A percentile compares a stretch with the other conserved stretches of the same genome.
Conservation (phyloP, 2,797 vertebrate species). For the Tamandua tetradactyla region DNA sequence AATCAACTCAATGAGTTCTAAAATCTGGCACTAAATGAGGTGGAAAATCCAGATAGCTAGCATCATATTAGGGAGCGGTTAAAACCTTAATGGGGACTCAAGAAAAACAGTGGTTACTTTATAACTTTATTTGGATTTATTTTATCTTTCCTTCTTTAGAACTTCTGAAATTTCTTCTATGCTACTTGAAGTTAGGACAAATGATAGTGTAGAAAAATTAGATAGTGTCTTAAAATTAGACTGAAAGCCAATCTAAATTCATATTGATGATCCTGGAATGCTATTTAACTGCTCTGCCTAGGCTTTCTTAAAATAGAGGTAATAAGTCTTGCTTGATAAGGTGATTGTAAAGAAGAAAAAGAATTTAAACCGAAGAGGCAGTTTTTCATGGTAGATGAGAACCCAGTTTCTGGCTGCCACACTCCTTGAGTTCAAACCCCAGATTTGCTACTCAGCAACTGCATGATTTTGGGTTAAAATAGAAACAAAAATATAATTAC, state of each 20-base stretch:
- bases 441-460: background rate
- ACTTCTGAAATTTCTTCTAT: background rate
- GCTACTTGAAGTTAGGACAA: background rate
- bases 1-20: conserved; percentile 25
- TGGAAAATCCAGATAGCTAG: conserved; percentile 2
- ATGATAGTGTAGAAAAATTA: background rate
- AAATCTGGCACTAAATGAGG: conserved; percentile 39
- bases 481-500: background rate
- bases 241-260: background rate
- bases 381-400: background rate
- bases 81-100: conserved; percentile 24
- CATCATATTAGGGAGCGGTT: background rate
- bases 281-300: background rate
- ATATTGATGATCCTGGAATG: background rate
- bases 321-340: background rate
- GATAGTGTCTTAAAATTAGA: conserved; percentile 43
- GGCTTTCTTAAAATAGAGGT: background rate
- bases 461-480: background rate
- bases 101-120: background rate
- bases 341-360: background rate
- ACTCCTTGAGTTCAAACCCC: background rate
- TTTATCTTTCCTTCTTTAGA: background rate
- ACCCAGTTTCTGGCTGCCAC: background rate
- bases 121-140: conserved; percentile 45
- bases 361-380: background rate